phyloP scores from a whole-genome alignment of 2,888 invertebrate species.

The Cephus pygmeus region DNA sequence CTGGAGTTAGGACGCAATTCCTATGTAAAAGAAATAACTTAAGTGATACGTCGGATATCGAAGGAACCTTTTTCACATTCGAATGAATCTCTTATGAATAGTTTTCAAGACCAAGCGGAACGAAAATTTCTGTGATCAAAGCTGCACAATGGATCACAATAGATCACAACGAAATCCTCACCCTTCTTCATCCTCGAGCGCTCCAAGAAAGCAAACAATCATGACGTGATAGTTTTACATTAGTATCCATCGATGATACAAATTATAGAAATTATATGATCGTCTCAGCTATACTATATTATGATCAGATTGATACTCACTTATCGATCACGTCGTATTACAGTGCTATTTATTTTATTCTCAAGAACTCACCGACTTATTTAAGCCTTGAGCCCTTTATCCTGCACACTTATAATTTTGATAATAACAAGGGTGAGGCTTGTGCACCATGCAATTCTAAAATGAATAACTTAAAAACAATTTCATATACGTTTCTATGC shows the following conservation, averaged over 20 bases:
- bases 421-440: not conserved
- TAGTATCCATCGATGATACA: not conserved
- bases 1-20: not conserved
- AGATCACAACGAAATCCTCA: not conserved
- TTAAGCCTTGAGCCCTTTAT: not conserved
- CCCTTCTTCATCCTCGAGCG: not conserved
- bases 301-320: not conserved
- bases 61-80: not conserved
- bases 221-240: not conserved
- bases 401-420: not conserved
- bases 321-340: not conserved
- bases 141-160: not conserved
- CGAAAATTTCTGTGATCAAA: not conserved
- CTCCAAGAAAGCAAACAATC: not conserved
- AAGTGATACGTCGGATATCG: not conserved
- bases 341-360: not conserved
- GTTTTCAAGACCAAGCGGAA: not conserved
- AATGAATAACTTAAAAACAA: constrained; percentile 3
- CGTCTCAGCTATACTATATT: not conserved
- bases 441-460: not conserved
- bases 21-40: not conserved
- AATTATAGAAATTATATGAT: not conserved
- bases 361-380: not conserved
- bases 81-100: not conserved
- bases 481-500: not conserved